Evolutionary conservation across 2,113 vertebrate genomes (phyloP).

Genomic region (Austrofundulus limnaeus): DNA sequence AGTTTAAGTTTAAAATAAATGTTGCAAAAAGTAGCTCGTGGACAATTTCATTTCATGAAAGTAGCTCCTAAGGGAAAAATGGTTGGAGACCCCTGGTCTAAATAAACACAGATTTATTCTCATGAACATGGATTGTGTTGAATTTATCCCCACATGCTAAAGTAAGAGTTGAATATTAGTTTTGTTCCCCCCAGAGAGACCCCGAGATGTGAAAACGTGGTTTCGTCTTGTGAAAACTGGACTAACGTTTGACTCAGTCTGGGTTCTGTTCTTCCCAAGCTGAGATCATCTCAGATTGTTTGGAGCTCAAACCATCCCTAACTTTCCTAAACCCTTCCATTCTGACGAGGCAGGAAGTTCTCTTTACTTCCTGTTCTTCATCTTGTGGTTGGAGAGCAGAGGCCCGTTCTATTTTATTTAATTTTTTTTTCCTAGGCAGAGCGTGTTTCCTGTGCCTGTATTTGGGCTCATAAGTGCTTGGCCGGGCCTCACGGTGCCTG

Average conservation of each 20-base stretch:
- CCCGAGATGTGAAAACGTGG: slow-evolving; percentile 7
- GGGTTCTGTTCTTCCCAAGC: neutral
- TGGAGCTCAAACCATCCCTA: neutral
- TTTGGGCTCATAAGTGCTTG: slow-evolving; percentile 30
- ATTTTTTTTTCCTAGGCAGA: slow-evolving; percentile 53
- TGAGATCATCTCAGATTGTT: neutral
- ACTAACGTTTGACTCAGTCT: slow-evolving; percentile 15
- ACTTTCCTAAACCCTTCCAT: slow-evolving; percentile 30
- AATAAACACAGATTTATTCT: slow-evolving; percentile 42
- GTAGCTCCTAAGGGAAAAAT: too few relatives aligned
- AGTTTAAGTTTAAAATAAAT: too few relatives aligned
- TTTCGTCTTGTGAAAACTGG: slow-evolving; percentile 11
- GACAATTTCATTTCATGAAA: too few relatives aligned
- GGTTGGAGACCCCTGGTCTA: too few relatives aligned
- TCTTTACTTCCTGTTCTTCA: slow-evolving; percentile 58
- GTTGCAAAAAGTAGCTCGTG: too few relatives aligned
- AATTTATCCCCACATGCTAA: slow-evolving; percentile 12
- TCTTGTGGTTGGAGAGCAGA: slow-evolving; percentile 44
- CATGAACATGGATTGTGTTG: neutral
- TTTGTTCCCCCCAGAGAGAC: slow-evolving; percentile 7
- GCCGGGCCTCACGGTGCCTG: slow-evolving; percentile 48
- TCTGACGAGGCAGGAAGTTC: slow-evolving; percentile 60
- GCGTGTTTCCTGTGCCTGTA: slow-evolving; percentile 57
- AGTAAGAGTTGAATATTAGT: slow-evolving; percentile 37
- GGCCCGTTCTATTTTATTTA: slow-evolving; percentile 42